Evolutionary conservation across 2,797 vertebrate genomes (phyloP), one percentile per base, ranked within the genome.

Genomic region (Vultur gryphus): DNA sequence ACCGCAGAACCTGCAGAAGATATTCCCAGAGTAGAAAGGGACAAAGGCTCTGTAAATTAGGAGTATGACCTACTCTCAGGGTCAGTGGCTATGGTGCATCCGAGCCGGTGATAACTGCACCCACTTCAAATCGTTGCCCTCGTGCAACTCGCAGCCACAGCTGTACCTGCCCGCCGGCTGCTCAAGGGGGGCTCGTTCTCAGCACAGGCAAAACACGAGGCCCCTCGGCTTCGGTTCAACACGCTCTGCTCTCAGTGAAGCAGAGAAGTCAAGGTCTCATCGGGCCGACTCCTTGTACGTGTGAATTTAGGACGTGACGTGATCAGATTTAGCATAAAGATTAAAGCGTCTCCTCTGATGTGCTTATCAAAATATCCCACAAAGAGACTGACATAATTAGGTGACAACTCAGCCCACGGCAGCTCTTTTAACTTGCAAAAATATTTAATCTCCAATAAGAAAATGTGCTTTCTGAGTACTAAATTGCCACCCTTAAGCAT

Each of bases 381-480:
- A 93, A 94, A 89, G 93, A 94, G 94, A 75, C 84, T 95, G 97
- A 95, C 97, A 97, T 8, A 97, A 97, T 92, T 93, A 93, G 96
- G 97, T 92, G 96, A 97, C 95, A 95, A 75, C 92, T 89, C 95
- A 97, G 95, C 96, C 97, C 93, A 97, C 93, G 49, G 96, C 96
- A 89, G 78, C 84, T 89, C 91, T 92, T 97, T 95, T 80, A 93
- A 95, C 94, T 93, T 78, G 94, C 96, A 94, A 93, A 95, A 96
- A 97, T 95, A 97, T 95, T 96, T 93, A 95, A 96, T 92, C 95
- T 85, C 90, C 84, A 83, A 7, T 25, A 57, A 49, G 90, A 54
- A 94, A 95, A 71, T 43, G 78, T 73, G 86, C 88, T 83, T 90
- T 19, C 84, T 61, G 81, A 73, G 90, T 35, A 29, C 78, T 64